phyloP scores from a whole-genome alignment of 2,888 invertebrate genomes.

The Gibbula magus region DNA sequence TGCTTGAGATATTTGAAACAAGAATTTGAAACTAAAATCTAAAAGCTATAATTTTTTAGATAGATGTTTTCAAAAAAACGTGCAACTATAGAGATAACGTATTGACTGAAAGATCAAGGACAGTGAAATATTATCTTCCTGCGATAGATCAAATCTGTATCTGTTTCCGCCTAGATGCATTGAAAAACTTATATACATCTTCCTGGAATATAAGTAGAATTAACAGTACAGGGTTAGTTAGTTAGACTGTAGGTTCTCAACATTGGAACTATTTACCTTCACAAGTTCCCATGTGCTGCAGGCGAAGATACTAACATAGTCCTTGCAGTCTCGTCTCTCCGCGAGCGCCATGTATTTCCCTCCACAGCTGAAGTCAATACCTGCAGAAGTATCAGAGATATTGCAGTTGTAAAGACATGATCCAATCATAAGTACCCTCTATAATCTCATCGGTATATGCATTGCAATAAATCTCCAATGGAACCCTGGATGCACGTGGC shows the following conservation, averaged over 20 bases:
- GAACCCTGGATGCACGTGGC: too few relatives aligned
- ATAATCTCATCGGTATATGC: background rate
- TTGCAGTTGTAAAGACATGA: background rate
- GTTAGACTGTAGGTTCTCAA: background rate
- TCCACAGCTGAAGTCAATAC: conserved; percentile 69
- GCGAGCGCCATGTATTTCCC: conserved; percentile 76
- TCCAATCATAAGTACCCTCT: background rate
- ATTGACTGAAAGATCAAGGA: too few relatives aligned
- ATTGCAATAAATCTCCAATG: too few relatives aligned
- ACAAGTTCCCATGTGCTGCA: conserved; percentile 74
- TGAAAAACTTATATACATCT: too few relatives aligned
- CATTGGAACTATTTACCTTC: conserved; percentile 57
- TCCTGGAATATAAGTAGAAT: background rate
- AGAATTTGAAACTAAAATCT: too few relatives aligned
- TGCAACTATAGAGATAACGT: too few relatives aligned
- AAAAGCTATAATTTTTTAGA: too few relatives aligned
- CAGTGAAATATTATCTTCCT: too few relatives aligned
- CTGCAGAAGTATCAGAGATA: conserved; percentile 40
- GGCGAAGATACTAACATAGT: conserved; percentile 74
- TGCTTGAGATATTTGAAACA: too few relatives aligned
- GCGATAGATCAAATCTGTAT: too few relatives aligned
- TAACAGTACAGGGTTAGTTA: background rate
- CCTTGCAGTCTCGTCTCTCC: conserved; percentile 75
- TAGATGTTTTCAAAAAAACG: too few relatives aligned
- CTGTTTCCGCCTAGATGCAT: too few relatives aligned